Evolutionary conservation across 1,140 invertebrate genomes (phyloP).

Genomic region (Drosophila melanica): DNA sequence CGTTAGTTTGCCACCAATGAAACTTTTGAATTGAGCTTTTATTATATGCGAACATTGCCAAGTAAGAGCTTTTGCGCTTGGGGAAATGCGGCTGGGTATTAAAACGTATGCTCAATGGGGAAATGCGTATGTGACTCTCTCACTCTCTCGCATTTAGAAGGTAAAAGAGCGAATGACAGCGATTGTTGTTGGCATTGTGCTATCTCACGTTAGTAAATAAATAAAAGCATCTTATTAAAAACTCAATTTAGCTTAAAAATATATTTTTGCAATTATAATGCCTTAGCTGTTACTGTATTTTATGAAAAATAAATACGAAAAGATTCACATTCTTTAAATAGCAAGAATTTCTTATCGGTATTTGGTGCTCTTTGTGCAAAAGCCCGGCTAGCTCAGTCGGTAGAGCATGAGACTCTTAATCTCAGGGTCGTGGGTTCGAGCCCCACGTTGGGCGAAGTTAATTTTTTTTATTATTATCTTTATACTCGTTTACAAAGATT

Average conservation of each 20-base stretch:
- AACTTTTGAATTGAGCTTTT: constrained; percentile 22
- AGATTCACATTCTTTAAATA: background rate
- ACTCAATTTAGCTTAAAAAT: background rate
- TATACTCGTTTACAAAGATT: too few relatives aligned
- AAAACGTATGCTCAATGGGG: background rate
- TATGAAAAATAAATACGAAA: background rate
- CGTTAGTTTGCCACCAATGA: constrained; percentile 10
- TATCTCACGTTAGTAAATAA: background rate
- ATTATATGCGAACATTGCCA: constrained; percentile 3
- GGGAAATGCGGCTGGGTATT: background rate
- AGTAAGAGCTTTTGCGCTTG: constrained; percentile 4
- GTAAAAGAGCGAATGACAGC: background rate
- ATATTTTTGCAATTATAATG: background rate
- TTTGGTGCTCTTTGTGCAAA: constrained; percentile 10
- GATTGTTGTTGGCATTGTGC: background rate
- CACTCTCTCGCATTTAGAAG: background rate
- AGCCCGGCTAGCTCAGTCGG: constrained; percentile 94
- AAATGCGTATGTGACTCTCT: background rate
- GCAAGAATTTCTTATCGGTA: background rate
- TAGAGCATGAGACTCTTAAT: constrained; percentile 97
- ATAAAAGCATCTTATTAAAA: background rate
- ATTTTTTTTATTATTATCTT: background rate
- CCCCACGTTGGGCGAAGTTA: constrained; percentile 91
- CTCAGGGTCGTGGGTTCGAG: constrained; percentile 96
- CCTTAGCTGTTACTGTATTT: too few relatives aligned